These are phyloP conservation scores for Sebastes vulpes DNA, from an alignment of 2,797 vertebrate genomes.

Conservation along the genomic window DNA sequence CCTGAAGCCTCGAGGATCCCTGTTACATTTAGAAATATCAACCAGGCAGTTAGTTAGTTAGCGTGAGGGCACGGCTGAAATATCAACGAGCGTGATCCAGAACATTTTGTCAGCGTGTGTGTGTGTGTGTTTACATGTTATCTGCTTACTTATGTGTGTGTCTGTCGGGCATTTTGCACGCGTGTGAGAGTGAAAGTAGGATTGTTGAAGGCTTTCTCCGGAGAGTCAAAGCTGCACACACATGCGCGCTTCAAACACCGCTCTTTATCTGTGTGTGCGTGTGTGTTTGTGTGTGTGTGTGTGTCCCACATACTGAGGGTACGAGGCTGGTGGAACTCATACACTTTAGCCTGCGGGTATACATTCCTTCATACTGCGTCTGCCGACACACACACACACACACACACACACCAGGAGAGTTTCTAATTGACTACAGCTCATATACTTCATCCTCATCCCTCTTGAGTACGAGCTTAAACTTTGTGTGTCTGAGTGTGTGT, in stretches of 20 bases:
- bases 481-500: background rate
- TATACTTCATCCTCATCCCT: constrained; percentile 5
- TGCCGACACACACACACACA: constrained; percentile 5
- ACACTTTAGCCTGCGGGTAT: constrained; percentile 53
- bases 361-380: constrained; percentile 57
- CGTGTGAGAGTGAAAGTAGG: constrained; percentile 7
- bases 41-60: background rate
- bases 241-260: constrained; percentile 14
- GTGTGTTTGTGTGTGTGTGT: constrained; percentile 7
- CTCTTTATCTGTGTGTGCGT: background rate
- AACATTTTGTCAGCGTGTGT: background rate
- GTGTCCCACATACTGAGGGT: constrained; percentile 51
- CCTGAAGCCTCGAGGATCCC: constrained; percentile 27
- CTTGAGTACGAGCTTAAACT: background rate
- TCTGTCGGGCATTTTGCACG: background rate
- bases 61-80: background rate
- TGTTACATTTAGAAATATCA: constrained; percentile 65
- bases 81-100: constrained; percentile 4
- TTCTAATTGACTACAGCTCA: constrained; percentile 40
- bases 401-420: background rate
- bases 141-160: constrained; percentile 5
- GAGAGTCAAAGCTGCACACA: constrained; percentile 23
- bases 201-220: constrained; percentile 26
- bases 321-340: constrained; percentile 34
- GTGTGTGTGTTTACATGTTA: background rate